phyloP scores from a whole-genome alignment of 2,113 vertebrate species.

The Eira barbara region DNA sequence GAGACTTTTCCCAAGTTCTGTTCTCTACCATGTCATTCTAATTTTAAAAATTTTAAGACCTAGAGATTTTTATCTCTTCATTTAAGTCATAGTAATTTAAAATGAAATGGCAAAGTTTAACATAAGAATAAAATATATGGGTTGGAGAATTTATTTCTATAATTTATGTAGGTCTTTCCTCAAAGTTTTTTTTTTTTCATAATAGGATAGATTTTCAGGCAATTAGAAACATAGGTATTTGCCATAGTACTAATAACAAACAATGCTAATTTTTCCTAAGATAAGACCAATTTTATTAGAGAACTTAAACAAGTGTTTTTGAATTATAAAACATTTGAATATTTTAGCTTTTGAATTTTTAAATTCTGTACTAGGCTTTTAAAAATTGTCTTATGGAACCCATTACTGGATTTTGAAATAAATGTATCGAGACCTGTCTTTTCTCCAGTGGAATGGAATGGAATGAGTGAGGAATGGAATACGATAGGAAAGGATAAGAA shows the following conservation, averaged over 20 bases:
- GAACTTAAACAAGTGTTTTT: neutral
- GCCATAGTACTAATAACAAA: neutral
- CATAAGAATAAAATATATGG: neutral
- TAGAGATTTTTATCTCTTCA: slow-evolving; percentile 1
- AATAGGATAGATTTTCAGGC: neutral
- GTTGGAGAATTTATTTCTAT: neutral
- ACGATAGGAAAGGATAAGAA: neutral
- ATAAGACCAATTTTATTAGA: neutral
- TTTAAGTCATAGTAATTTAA: neutral
- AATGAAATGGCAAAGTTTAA: neutral
- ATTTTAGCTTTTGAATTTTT: neutral
- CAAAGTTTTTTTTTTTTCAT: neutral
- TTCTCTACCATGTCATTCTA: neutral
- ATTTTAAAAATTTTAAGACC: neutral
- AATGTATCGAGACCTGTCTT: neutral
- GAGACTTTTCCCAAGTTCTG: neutral
- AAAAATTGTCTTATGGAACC: neutral
- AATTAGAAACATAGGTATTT: neutral
- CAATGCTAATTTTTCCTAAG: neutral
- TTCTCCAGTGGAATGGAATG: neutral
- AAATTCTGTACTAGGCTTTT: neutral
- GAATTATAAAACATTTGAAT: neutral
- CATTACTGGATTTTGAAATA: neutral
- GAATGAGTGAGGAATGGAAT: neutral
- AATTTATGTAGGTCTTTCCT: neutral